phyloP scores from a whole-genome alignment of 2,113 vertebrate genomes.

The Acinonyx jubatus region DNA sequence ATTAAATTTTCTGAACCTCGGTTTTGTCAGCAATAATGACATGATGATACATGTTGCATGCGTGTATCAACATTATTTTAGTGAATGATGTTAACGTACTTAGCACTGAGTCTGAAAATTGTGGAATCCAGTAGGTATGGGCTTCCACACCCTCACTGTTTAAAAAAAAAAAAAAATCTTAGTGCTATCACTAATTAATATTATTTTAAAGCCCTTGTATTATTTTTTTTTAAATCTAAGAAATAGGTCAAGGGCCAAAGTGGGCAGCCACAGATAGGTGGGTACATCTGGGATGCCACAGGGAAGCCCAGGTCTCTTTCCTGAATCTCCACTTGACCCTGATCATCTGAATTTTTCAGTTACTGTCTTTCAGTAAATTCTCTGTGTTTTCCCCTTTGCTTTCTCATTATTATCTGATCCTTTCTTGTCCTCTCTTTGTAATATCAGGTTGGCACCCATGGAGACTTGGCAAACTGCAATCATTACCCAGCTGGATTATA shows the following conservation, averaged over 20 bases:
- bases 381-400: neutral
- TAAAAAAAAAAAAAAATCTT: neutral
- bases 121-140: neutral
- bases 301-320: neutral
- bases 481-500: neutral
- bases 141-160: neutral
- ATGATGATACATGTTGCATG: neutral
- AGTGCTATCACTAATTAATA: neutral
- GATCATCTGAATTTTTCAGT: neutral
- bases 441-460: neutral
- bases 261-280: neutral
- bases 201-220: neutral
- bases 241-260: neutral
- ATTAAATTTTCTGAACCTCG: neutral
- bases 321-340: neutral
- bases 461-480: neutral
- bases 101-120: neutral
- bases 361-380: accelerated
- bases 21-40: neutral
- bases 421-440: neutral
- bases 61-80: neutral
- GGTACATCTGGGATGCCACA: accelerated
- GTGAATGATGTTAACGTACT: neutral
- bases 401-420: neutral
- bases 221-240: neutral